These are phyloP conservation scores for Aselliscus stoliczkanus DNA, from an alignment of 2,797 vertebrate genomes.

Conservation along the genomic window DNA sequence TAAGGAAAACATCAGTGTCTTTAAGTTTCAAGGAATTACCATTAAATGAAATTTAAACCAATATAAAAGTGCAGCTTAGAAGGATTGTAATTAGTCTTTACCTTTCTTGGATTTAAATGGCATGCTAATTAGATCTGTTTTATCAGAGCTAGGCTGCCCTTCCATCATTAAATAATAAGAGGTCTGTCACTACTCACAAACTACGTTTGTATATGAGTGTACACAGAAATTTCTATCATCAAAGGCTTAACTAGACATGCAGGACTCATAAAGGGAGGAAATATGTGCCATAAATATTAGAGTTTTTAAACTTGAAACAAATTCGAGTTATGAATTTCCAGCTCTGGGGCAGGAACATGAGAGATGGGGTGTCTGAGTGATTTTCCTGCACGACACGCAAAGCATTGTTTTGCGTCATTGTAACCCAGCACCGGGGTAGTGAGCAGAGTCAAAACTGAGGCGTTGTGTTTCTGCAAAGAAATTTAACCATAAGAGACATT, in stretches of 20 bases:
- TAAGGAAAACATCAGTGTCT: not conserved
- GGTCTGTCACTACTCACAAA: not conserved
- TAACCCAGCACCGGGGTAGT: not conserved
- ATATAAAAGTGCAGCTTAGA: not conserved
- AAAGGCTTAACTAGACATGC: not conserved
- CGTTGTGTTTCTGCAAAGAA: slow-evolving; percentile 41
- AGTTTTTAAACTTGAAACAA: slow-evolving; percentile 41
- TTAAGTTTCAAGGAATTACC: not conserved
- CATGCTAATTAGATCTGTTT: not conserved
- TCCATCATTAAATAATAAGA: not conserved
- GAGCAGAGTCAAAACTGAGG: not conserved
- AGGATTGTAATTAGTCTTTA: not conserved
- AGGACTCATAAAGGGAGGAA: slow-evolving; percentile 30
- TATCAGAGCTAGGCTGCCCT: not conserved
- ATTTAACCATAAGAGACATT: slow-evolving; percentile 56
- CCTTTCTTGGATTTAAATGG: not conserved
- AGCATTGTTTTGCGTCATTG: not conserved
- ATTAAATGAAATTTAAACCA: slow-evolving; percentile 18
- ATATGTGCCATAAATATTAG: not conserved
- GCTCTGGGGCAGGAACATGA: not conserved
- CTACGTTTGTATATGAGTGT: not conserved
- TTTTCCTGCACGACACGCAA: not conserved
- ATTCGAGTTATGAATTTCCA: slow-evolving; percentile 15
- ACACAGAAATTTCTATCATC: not conserved
- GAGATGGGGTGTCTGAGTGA: not conserved